Conservation (phyloP, 2,888 invertebrate genomes). For the Lissonota sp. region DNA sequence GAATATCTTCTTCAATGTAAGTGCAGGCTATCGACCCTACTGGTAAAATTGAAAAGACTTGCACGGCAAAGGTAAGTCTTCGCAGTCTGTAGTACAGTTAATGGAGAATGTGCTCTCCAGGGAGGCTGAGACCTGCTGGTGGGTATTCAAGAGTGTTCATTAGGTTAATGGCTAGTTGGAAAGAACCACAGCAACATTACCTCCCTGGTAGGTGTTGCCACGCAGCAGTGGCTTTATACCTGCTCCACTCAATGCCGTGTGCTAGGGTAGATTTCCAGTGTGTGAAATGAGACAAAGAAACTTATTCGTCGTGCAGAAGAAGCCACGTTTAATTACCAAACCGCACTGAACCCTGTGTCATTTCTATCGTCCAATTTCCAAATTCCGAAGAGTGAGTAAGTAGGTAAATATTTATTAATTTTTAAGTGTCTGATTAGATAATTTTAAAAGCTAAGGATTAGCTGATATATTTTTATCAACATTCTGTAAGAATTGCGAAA, state of each 20-base stretch:
- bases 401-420: too few relatives aligned
- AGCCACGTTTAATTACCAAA: slow-evolving; percentile 13
- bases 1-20: background rate
- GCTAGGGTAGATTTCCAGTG: slow-evolving; percentile 19
- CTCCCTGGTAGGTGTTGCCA: slow-evolving; percentile 61
- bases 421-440: too few relatives aligned
- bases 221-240: slow-evolving; percentile 12
- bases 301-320: slow-evolving; percentile 6
- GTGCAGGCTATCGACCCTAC: background rate
- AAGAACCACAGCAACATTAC: slow-evolving; percentile 60
- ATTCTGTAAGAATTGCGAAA: too few relatives aligned
- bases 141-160: slow-evolving; percentile 71
- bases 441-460: too few relatives aligned
- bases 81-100: background rate
- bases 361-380: background rate
- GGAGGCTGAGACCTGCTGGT: slow-evolving; percentile 34
- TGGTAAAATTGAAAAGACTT: too few relatives aligned
- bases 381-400: too few relatives aligned
- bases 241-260: background rate
- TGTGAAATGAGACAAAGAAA: slow-evolving; percentile 17
- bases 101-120: slow-evolving; percentile 45
- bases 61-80: background rate
- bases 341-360: slow-evolving; percentile 1
- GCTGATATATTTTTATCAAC: too few relatives aligned
- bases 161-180: slow-evolving; percentile 74